Percentiles rank a stretch among this genome's conserved stretches.
Evolutionary conservation across 2,888 invertebrate species (phyloP).

Genomic region (Eupithecia exiguata): DNA sequence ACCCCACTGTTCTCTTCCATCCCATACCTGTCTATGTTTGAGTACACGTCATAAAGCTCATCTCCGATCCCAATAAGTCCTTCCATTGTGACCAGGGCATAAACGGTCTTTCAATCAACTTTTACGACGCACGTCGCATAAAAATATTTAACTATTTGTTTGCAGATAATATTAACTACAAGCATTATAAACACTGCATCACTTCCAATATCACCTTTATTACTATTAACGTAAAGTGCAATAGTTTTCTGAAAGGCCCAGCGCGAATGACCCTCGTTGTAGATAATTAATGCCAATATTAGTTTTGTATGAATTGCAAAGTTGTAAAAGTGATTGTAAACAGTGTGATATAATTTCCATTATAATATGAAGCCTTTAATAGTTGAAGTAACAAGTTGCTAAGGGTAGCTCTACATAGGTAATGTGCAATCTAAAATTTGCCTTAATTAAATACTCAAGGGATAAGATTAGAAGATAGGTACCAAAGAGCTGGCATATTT

Average conservation of each 20-base stretch:
- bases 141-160: constrained; percentile 83
- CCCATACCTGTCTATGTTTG: constrained; percentile 42
- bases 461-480: not conserved
- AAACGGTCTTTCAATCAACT: constrained; percentile 76
- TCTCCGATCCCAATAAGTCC: constrained; percentile 60
- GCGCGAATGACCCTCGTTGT: constrained; percentile 41
- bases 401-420: not conserved
- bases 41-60: constrained; percentile 43
- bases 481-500: not conserved
- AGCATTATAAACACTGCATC: constrained; percentile 40
- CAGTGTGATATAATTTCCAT: constrained; percentile 30
- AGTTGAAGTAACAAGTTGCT: constrained; percentile 7
- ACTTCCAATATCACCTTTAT: constrained; percentile 48
- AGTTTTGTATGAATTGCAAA: constrained; percentile 55
- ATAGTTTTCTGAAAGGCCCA: constrained; percentile 20
- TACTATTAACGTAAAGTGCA: constrained; percentile 40
- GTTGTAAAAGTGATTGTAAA: constrained; percentile 48
- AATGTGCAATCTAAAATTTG: not conserved
- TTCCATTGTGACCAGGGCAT: constrained; percentile 60
- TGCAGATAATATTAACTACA: constrained; percentile 78
- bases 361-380: constrained; percentile 10
- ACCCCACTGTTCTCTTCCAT: constrained; percentile 14
- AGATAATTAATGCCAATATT: constrained; percentile 69
- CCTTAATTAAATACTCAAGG: not conserved
- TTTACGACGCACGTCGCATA: constrained; percentile 79